Conservation (phyloP, 2,888 invertebrate genomes). For the Octonoba sinensis region DNA sequence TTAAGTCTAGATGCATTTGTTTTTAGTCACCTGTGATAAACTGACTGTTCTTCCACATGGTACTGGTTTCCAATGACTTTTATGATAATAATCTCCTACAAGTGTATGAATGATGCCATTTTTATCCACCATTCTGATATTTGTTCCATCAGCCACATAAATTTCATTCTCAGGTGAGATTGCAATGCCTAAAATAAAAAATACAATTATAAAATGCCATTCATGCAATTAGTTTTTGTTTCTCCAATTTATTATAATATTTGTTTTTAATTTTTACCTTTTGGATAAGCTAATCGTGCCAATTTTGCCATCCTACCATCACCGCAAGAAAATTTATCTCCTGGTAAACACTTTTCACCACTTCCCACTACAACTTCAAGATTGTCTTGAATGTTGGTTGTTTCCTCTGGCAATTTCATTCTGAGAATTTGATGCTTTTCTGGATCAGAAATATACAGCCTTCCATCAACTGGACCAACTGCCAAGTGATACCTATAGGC, state of each 20-base stretch:
- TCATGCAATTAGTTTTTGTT: neutral
- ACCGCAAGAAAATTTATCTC: constrained; percentile 90
- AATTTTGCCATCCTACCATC: constrained; percentile 92
- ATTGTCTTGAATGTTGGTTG: constrained; percentile 70
- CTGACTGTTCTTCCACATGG: constrained; percentile 78
- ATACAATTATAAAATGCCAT: neutral
- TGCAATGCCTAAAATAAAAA: constrained; percentile 76
- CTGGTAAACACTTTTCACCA: constrained; percentile 94
- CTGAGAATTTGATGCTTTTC: constrained; percentile 81
- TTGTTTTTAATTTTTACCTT: constrained; percentile 76
- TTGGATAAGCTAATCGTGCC: constrained; percentile 94
- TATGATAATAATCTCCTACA: constrained; percentile 95
- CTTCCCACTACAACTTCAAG: constrained; percentile 74
- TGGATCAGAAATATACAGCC: constrained; percentile 95
- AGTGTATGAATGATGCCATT: constrained; percentile 90
- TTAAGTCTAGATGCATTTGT: neutral
- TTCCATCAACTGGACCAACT: constrained; percentile 95
- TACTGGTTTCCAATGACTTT: constrained; percentile 93
- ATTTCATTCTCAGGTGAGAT: constrained; percentile 86
- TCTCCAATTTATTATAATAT: neutral
- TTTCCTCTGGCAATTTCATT: constrained; percentile 50
- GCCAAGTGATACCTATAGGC: constrained; percentile 97
- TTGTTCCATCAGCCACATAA: constrained; percentile 97
- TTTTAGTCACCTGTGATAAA: constrained; percentile 49
- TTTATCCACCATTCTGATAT: constrained; percentile 90